Evolutionary conservation across 1,140 invertebrate genomes (phyloP).

Genomic region (Hetaerina americana): DNA sequence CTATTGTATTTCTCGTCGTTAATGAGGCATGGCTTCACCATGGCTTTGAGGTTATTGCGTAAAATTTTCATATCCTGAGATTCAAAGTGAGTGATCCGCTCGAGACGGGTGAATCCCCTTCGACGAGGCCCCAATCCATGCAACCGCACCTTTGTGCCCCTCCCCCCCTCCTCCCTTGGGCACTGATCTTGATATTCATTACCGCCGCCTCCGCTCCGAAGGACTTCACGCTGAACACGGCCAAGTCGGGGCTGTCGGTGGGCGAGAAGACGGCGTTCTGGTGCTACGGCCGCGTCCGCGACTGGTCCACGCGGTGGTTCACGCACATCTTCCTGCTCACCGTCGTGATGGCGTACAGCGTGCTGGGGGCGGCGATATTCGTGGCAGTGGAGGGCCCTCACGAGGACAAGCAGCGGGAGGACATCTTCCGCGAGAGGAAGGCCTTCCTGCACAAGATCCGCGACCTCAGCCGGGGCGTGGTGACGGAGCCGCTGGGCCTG

Average conservation of each 20-base stretch:
- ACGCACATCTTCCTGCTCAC: slow-evolving; percentile 72
- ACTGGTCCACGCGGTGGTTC: slow-evolving; percentile 70
- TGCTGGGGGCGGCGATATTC: slow-evolving; percentile 64
- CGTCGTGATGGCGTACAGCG: slow-evolving; percentile 60
- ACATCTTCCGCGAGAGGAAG: slow-evolving; percentile 28
- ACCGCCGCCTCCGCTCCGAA: too few species aligned
- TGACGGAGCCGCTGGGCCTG: background rate
- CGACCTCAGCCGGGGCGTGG: background rate
- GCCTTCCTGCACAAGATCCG: background rate
- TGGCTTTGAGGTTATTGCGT: too few species aligned
- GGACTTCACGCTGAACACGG: slow-evolving; percentile 53
- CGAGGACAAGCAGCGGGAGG: slow-evolving; percentile 35
- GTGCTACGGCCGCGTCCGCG: slow-evolving; percentile 53
- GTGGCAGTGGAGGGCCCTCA: slow-evolving; percentile 51
- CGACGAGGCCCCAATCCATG: too few species aligned
- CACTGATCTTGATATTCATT: too few species aligned
- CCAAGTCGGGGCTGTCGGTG: slow-evolving; percentile 61
- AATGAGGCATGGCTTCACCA: too few species aligned
- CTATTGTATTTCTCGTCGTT: too few species aligned
- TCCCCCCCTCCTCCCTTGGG: too few species aligned
- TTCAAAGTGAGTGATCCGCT: too few species aligned
- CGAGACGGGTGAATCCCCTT: too few species aligned
- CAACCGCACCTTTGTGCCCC: too few species aligned
- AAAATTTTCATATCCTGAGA: too few species aligned
- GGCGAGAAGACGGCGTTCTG: slow-evolving; percentile 70